Percentiles rank a stretch among this genome's conserved stretches.
Evolutionary conservation across 2,888 invertebrate species (phyloP).

Genomic region (Eristalis pertinax): DNA sequence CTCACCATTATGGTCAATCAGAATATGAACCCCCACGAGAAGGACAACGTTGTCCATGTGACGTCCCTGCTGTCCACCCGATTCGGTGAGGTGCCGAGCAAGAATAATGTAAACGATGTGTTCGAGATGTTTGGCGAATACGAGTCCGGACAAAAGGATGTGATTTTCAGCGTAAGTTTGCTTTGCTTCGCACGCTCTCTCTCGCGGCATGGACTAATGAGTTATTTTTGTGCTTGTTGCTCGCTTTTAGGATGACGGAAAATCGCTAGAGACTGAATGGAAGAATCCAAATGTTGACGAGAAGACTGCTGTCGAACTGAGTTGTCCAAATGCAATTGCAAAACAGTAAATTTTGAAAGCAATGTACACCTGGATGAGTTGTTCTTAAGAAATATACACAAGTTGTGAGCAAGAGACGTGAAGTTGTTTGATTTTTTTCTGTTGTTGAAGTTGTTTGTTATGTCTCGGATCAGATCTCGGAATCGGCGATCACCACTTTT

Average conservation of each 20-base stretch:
- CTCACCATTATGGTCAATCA: conserved; percentile 77
- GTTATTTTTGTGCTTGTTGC: not conserved
- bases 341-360: conserved; percentile 26
- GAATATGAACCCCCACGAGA: conserved; percentile 76
- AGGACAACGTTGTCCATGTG: conserved; percentile 79
- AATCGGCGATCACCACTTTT: too few species aligned
- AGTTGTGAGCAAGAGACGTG: not conserved
- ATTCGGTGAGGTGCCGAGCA: conserved; percentile 76
- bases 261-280: conserved; percentile 76
- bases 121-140: conserved; percentile 80
- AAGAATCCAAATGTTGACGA: conserved; percentile 76
- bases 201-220: not conserved
- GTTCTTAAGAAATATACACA: conserved; percentile 5
- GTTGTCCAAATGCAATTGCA: conserved; percentile 74
- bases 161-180: conserved; percentile 79
- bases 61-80: conserved; percentile 77
- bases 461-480: not conserved
- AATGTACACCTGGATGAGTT: not conserved
- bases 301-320: conserved; percentile 77
- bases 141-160: conserved; percentile 76
- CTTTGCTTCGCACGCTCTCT: not conserved
- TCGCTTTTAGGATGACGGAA: conserved; percentile 77
- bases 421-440: not conserved
- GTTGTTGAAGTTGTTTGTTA: not conserved
- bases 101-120: conserved; percentile 78